Evolutionary conservation across 2,888 invertebrate genomes (phyloP).

Genomic region (Leptura quadrifasciata): DNA sequence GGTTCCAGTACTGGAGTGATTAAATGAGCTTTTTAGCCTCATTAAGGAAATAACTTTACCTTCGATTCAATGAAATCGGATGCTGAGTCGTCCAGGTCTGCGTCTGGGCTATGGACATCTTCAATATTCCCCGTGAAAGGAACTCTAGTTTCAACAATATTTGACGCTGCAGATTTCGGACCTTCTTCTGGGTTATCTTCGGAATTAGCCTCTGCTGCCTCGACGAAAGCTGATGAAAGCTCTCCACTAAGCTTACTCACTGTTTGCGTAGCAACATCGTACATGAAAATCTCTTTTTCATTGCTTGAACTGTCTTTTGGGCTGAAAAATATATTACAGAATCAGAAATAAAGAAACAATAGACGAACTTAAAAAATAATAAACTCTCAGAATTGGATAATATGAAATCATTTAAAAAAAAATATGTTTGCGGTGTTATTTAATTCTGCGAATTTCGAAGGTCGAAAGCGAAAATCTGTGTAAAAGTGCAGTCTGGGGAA

Average conservation of each 20-base stretch:
- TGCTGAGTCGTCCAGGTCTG: conserved; percentile 60
- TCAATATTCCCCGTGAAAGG: conserved; percentile 57
- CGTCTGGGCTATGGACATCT: conserved; percentile 34
- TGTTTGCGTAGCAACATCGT: conserved; percentile 84
- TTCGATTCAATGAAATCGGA: conserved; percentile 64
- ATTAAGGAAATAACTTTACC: conserved; percentile 32
- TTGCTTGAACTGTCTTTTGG: conserved; percentile 64
- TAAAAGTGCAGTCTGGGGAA: too few relatives aligned
- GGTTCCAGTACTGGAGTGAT: too few relatives aligned
- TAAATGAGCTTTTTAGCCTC: too few relatives aligned
- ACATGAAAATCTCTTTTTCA: conserved; percentile 90
- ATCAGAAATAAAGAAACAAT: too few relatives aligned
- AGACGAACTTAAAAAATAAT: too few relatives aligned
- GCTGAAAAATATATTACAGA: conserved; percentile 56
- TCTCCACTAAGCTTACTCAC: conserved; percentile 88
- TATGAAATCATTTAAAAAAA: too few relatives aligned
- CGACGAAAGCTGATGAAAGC: conserved; percentile 88
- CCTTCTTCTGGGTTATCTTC: conserved; percentile 52
- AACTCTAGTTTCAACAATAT: conserved; percentile 66
- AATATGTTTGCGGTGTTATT: too few relatives aligned
- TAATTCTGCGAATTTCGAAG: too few relatives aligned
- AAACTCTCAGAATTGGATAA: too few relatives aligned
- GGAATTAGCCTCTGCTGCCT: conserved; percentile 91
- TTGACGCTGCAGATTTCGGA: conserved; percentile 64
- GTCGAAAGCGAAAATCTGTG: too few relatives aligned